Evolutionary conservation across 2,888 invertebrate species (phyloP), one percentile per base, ranked within the genome.

Genomic region (Drosophila suboccidentalis): DNA sequence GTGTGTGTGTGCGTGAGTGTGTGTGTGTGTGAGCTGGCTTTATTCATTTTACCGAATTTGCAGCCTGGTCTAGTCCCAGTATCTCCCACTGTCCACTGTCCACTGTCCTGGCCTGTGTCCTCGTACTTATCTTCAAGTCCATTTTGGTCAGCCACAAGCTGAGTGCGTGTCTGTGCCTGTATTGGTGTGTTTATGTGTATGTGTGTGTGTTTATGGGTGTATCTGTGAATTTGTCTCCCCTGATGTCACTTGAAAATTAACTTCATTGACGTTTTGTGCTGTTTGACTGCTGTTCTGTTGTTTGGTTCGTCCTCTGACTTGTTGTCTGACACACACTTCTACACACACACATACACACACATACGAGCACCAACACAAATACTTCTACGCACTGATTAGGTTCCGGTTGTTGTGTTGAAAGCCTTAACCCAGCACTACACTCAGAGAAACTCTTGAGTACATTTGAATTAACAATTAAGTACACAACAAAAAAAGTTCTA

Each of bases 211-310:
- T 26, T 34, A 10, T 60, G 60, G 41, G 41, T 41, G 57, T 50
- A 47, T 65, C 19, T 79, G 51, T 41, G 41, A 15, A 44, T 57
- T 55, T 46, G 49, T 29, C 51, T 55, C 38, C 65, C 22, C 53
- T 64, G 61, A 26, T 80, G 70, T 66, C 74, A 75, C 71, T 87
- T 73, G 63, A 78, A 89, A 89, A 89, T 90, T 76, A 86, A 86
- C 81, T 75, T 66, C 75, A 71, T 73, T 74, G 75, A 66, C 70
- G 34, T 59, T 64, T 60, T 69, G 49, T 80, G 47, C 65, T 66
- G 58, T 67, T 77, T 58, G 60, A 69, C 63, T 61, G 51, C 34
- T 69, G 51, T 59, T 61, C 58, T 62, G 46, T 57, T 77, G 60
- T 60, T 63, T 39, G 34, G 47, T 41, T 65, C 59, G 47, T 58